These are phyloP conservation scores for Eupithecia centaureata DNA, from an alignment of 2,888 invertebrate genomes.

Conservation along the genomic window DNA sequence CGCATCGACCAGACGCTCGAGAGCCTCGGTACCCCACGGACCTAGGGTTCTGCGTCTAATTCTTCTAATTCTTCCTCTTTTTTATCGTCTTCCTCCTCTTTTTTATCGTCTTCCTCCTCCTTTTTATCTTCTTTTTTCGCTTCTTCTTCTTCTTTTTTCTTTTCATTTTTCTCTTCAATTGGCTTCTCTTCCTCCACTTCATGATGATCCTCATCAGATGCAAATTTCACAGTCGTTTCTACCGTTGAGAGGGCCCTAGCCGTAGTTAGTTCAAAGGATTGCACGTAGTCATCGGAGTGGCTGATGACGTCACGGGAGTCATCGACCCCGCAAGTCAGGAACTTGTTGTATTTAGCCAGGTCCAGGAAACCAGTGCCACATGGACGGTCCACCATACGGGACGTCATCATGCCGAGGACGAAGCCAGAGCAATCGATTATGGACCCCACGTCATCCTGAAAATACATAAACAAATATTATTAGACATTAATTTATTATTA, in stretches of 20 bases:
- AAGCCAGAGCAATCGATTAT: constrained; percentile 67
- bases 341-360: constrained; percentile 61
- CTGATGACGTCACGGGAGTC: constrained; percentile 70
- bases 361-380: constrained; percentile 74
- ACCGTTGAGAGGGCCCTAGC: background rate
- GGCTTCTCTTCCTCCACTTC: background rate
- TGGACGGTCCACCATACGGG: constrained; percentile 70
- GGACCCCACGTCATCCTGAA: constrained; percentile 72
- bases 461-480: no score
- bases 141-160: background rate
- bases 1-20: no score
- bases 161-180: background rate
- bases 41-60: no score
- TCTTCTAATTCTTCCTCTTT: no score
- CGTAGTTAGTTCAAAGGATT: background rate
- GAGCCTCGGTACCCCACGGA: no score
- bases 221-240: background rate
- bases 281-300: constrained; percentile 51
- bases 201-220: background rate
- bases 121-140: background rate
- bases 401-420: constrained; percentile 69
- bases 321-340: constrained; percentile 74
- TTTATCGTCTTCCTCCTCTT: background rate
- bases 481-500: no score
- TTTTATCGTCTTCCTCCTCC: background rate